Percentiles rank a stretch among this genome's conserved stretches.
Evolutionary conservation across 2,797 vertebrate genomes (phyloP).

Genomic region (Mus spretus): DNA sequence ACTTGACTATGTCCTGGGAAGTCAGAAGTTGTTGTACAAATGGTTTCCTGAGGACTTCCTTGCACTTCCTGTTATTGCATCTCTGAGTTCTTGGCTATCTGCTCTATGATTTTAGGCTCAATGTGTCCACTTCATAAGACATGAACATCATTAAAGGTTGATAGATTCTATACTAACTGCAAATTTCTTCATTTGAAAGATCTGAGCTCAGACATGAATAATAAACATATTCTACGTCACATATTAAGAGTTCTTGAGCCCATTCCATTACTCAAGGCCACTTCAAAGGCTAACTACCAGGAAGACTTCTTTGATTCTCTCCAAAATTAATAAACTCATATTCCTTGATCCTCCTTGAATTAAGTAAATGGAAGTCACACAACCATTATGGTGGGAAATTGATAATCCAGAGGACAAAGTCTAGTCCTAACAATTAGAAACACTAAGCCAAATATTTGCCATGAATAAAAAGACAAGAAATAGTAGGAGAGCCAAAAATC

Average conservation of each 20-base stretch:
- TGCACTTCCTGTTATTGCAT: neutral
- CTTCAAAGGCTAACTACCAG: neutral
- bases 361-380: neutral
- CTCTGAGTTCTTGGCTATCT: neutral
- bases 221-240: neutral
- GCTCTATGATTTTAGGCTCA: neutral
- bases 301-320: neutral
- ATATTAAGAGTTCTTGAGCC: neutral
- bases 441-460: neutral
- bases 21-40: neutral
- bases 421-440: neutral
- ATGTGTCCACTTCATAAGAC: neutral
- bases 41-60: neutral
- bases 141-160: neutral
- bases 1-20: neutral
- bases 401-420: neutral
- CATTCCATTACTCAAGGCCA: neutral
- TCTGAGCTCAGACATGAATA: neutral
- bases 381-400: neutral
- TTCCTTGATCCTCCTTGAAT: neutral
- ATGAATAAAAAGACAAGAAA: neutral
- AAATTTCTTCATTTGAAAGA: neutral
- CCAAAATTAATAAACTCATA: neutral
- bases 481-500: neutral
- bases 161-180: neutral